phyloP scores from a whole-genome alignment of 2,797 vertebrate species.

The Sphenodon punctatus region DNA sequence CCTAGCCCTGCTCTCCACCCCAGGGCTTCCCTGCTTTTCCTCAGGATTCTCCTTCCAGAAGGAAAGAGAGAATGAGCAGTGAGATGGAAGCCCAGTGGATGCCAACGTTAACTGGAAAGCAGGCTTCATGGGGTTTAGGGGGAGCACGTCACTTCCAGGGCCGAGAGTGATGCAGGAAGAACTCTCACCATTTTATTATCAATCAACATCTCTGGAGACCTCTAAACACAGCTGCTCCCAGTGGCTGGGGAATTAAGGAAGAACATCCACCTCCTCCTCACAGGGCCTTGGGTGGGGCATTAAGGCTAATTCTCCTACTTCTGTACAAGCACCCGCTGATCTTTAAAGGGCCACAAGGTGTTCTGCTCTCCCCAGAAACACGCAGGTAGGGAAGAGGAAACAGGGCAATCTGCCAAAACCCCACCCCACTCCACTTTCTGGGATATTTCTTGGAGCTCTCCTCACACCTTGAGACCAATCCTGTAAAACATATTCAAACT shows the following conservation, averaged over 20 bases:
- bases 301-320: not conserved
- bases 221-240: not conserved
- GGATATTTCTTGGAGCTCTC: too few species aligned
- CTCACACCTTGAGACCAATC: too few species aligned
- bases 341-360: not conserved
- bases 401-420: too few species aligned
- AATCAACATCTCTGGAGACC: not conserved
- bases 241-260: not conserved
- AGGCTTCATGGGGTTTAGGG: too few species aligned
- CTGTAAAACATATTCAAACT: too few species aligned
- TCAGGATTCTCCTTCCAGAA: not conserved
- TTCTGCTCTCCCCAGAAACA: too few species aligned
- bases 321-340: not conserved
- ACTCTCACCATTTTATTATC: not conserved
- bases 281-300: not conserved
- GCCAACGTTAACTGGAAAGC: not conserved
- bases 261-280: not conserved
- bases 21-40: not conserved
- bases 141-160: too few species aligned
- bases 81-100: not conserved
- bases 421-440: too few species aligned
- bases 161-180: not conserved
- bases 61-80: accelerated
- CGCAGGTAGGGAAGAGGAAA: too few species aligned
- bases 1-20: too few species aligned